Evolutionary conservation across 2,888 invertebrate species (phyloP).

Genomic region (Sesia apiformis): DNA sequence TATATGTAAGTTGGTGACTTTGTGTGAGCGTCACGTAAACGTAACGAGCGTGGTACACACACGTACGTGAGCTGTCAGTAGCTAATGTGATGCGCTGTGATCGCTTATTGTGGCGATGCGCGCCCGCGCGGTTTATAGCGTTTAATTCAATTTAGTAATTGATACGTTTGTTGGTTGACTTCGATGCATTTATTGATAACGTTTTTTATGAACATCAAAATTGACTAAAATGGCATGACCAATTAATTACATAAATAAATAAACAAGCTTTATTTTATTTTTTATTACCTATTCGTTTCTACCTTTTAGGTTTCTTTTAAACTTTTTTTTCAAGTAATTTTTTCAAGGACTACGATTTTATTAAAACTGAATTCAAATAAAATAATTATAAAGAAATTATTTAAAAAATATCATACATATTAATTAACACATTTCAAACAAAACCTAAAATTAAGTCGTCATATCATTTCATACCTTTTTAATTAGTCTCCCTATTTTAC

Average conservation of each 20-base stretch:
- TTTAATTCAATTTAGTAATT: constrained; percentile 74
- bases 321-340: too few species aligned
- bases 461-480: not conserved
- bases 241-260: too few species aligned
- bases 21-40: constrained; percentile 67
- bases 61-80: constrained; percentile 67
- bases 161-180: constrained; percentile 63
- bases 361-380: too few species aligned
- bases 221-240: too few species aligned
- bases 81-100: constrained; percentile 70
- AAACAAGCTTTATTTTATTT: too few species aligned
- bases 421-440: not conserved
- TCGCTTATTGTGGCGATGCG: constrained; percentile 63
- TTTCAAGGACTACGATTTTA: too few species aligned
- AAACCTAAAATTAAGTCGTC: not conserved
- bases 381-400: too few species aligned
- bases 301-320: too few species aligned
- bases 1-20: constrained; percentile 38
- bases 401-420: not conserved
- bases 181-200: constrained; percentile 13
- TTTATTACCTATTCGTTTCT: too few species aligned
- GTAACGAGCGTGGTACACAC: constrained; percentile 68
- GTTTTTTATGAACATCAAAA: too few species aligned
- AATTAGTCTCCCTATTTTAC: not conserved
- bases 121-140: constrained; percentile 58